These are phyloP conservation scores for Lamprologus ornatipinnis DNA, from an alignment of 2,113 vertebrate species.

Conservation along the genomic window DNA sequence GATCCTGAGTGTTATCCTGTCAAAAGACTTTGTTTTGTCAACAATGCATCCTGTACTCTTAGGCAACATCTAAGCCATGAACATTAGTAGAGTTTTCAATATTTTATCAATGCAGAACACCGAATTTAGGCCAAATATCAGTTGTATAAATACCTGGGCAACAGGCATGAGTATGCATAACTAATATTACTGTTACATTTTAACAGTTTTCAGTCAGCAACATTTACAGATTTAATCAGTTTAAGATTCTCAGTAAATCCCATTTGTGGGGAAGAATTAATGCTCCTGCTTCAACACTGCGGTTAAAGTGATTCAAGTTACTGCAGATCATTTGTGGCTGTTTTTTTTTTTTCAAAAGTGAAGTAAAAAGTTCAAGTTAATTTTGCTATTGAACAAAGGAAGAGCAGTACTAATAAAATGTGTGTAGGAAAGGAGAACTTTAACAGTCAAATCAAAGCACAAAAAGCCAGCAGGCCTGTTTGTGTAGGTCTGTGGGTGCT, in stretches of 20 bases:
- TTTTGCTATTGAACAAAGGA: not conserved
- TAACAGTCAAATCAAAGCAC: not conserved
- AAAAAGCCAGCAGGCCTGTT: not conserved
- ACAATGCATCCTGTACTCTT: not conserved
- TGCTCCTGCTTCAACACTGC: not conserved
- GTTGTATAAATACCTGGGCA: not conserved
- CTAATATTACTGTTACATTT: not conserved
- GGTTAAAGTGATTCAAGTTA: not conserved
- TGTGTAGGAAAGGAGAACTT: not conserved
- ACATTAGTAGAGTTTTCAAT: not conserved
- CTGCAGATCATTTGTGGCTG: not conserved
- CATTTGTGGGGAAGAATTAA: not conserved
- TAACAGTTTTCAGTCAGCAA: not conserved
- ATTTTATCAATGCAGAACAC: not conserved
- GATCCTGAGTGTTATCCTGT: not conserved
- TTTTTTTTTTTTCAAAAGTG: not conserved
- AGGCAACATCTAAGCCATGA: not conserved
- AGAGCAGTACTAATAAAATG: not conserved
- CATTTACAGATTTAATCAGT: not conserved
- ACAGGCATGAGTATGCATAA: not conserved
- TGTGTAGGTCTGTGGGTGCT: not conserved
- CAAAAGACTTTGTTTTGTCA: not conserved
- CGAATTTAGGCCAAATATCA: not conserved
- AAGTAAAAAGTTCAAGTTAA: not conserved
- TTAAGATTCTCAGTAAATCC: not conserved